These are phyloP conservation scores for Acleris literana DNA, from an alignment of 2,888 invertebrate genomes.

Conservation along the genomic window DNA sequence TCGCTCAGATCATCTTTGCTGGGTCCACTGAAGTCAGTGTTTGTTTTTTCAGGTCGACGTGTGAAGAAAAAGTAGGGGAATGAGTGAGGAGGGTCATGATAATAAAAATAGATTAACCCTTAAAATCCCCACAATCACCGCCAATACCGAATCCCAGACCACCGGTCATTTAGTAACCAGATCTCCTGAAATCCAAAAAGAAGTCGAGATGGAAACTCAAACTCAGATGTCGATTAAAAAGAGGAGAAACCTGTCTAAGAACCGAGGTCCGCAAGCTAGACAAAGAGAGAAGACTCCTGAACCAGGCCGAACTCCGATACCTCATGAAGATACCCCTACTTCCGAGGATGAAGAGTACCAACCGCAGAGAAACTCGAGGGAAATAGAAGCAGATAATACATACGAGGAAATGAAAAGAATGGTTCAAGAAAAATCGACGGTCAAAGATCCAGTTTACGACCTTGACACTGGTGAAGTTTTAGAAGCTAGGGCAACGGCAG, in stretches of 20 bases:
- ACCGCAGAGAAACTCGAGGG: conserved; percentile 64
- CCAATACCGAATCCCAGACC: conserved; percentile 69
- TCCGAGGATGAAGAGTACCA: conserved; percentile 76
- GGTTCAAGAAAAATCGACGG: conserved; percentile 67
- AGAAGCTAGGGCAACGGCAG: conserved; percentile 72
- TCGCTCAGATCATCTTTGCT: conserved; percentile 31
- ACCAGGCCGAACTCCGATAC: conserved; percentile 73
- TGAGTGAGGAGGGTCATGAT: conserved; percentile 52
- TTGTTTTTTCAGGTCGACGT: conserved; percentile 55
- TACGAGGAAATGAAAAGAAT: conserved; percentile 79
- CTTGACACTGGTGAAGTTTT: conserved; percentile 73
- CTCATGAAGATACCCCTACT: conserved; percentile 86
- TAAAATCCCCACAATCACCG: conserved; percentile 62
- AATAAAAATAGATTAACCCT: conserved; percentile 51
- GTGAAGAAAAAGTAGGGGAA: conserved; percentile 8
- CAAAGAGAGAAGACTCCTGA: conserved; percentile 81
- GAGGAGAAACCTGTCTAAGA: conserved; percentile 85
- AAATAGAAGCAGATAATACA: conserved; percentile 77
- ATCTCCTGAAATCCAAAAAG: conserved; percentile 50
- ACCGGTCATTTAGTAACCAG: conserved; percentile 55
- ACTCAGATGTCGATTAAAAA: conserved; percentile 83
- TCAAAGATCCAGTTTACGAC: conserved; percentile 77
- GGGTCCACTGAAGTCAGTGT: conserved; percentile 46
- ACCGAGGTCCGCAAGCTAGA: conserved; percentile 74
- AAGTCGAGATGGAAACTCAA: conserved; percentile 66